Base-by-base conservation (phyloP, 1,140 invertebrate species). In the Oscheius sp. region DNA sequence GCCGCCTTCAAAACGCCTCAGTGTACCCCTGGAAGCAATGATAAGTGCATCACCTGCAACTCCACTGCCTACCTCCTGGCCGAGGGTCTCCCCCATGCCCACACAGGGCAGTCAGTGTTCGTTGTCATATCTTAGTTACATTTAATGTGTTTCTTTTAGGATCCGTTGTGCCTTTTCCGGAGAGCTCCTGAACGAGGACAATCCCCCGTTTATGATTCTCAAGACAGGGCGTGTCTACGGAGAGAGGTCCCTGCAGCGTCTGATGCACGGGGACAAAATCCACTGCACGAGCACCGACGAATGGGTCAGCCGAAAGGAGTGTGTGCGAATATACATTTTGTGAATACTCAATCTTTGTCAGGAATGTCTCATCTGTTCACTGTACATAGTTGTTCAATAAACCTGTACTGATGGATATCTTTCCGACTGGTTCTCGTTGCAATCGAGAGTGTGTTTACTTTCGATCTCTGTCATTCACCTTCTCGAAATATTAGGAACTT, bases 151-250 rank as follows among this genome's bases (percentile, higher is more conserved):
- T n/a, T 86, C 20, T 55, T 66, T 93, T 71, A 89, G 92, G 46
- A 88, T 98, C 2, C 91, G 97, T 75, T 96, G 93, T 84, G 90
- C 91, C 78, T 91, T 97, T 74, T 92, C 92, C 58, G 92, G 93
- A 3, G 88, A 91, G 76, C 91, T 93, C 18, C 87, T 98, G 52
- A 97, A 98, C 87, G 95, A 97, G 86, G 90, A 97, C 85, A 98
- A 98, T 86, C 92, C 92, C 77, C 95, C 95, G 0, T 55, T 15
- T 15, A 92, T 97, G 90, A 94, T 95, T 90, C 88, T 97, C 85
- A 95, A 95, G 46, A 97, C 97, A 88, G 94, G 94, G 66, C 91
- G 94, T 86, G 93, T 97, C 61, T 97, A 97, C 86, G 95, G 95
- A n/a, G 92, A 93, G 86, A 90, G 92, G n/a, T 49, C 71, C 42